These are phyloP conservation scores for Tenualosa thibaudeaui DNA, from an alignment of 2,797 vertebrate species.

Conservation along the genomic window DNA sequence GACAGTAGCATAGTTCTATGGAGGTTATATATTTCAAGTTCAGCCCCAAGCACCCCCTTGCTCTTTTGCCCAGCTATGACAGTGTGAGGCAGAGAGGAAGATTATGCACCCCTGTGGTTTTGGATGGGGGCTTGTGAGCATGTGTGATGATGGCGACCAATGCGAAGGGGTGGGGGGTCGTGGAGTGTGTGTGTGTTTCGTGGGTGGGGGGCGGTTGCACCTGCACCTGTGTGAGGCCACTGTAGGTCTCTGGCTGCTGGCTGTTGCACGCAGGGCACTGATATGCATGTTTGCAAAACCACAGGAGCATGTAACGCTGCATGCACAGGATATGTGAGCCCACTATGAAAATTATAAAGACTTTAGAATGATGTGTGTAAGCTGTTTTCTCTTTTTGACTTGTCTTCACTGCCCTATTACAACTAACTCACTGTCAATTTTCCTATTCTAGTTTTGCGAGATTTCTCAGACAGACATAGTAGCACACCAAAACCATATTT, in stretches of 20 bases:
- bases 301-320: slow-evolving; percentile 49
- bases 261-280: slow-evolving; percentile 48
- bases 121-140: slow-evolving; percentile 43
- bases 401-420: not conserved
- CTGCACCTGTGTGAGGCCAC: slow-evolving; percentile 59
- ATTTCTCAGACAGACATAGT: not conserved
- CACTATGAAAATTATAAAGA: slow-evolving; percentile 29
- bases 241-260: slow-evolving; percentile 6
- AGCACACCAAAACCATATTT: not conserved
- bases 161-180: slow-evolving; percentile 31
- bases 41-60: not conserved
- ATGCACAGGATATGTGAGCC: slow-evolving; percentile 46
- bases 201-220: slow-evolving; percentile 57
- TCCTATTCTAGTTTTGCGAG: not conserved
- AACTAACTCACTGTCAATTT: not conserved
- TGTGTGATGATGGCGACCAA: slow-evolving; percentile 41
- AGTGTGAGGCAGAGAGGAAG: not conserved
- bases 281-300: slow-evolving; percentile 54
- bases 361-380: slow-evolving; percentile 29
- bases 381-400: not conserved
- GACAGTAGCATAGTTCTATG: not conserved
- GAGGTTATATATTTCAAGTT: not conserved
- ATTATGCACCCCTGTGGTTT: not conserved
- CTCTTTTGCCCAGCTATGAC: not conserved
- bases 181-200: slow-evolving; percentile 47